These are phyloP conservation scores for Channa argus DNA, from an alignment of 2,113 vertebrate genomes.

Conservation along the genomic window DNA sequence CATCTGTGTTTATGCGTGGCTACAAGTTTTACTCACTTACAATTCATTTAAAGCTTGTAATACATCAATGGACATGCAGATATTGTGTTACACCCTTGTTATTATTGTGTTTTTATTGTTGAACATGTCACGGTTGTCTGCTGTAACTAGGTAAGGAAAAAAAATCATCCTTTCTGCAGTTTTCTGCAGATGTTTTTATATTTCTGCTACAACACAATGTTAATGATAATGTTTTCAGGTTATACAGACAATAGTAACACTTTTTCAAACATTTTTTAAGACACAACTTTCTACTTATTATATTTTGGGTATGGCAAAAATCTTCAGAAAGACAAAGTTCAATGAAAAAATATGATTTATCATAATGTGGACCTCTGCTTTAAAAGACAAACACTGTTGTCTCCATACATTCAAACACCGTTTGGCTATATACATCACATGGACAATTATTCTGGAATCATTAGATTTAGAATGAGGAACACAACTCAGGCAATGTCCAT, in stretches of 20 bases:
- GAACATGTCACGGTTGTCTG: too few species aligned
- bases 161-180: too few species aligned
- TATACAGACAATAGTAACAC: not conserved
- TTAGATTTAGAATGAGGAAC: not conserved
- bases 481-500: not conserved
- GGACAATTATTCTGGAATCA: not conserved
- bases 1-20: too few species aligned
- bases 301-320: not conserved
- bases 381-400: not conserved
- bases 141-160: too few species aligned
- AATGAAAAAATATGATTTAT: not conserved
- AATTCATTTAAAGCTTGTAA: slow-evolving; percentile 1
- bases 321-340: not conserved
- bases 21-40: too few species aligned
- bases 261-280: too few species aligned
- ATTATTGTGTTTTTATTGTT: too few species aligned
- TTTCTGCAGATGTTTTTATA: too few species aligned
- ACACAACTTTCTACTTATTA: too few species aligned
- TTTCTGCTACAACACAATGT: not conserved
- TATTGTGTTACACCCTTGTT: not conserved
- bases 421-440: not conserved
- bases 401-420: not conserved
- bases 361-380: not conserved
- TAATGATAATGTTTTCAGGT: not conserved
- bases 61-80: not conserved